Evolutionary conservation across 2,797 vertebrate genomes (phyloP), one percentile per base, ranked within the genome.

Genomic region (Gouania willdenowi): DNA sequence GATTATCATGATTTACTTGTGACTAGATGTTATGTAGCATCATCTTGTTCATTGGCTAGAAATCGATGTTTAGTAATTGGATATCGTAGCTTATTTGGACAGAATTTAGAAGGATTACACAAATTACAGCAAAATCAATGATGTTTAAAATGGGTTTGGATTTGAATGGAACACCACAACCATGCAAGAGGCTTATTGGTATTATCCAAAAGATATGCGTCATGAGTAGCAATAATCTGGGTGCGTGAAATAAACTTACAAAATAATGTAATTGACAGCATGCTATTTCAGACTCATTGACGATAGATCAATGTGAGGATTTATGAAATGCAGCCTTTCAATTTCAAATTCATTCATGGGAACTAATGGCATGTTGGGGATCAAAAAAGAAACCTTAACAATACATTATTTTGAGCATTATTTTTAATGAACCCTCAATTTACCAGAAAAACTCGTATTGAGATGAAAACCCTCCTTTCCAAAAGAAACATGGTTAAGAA

Each of bases 21-120:
- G n/a, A n/a, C n/a, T n/a, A n/a, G n/a, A n/a, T n/a, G n/a, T n/a
- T n/a, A n/a, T n/a, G n/a, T n/a, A n/a, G 28, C 29, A 39, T 65
- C 56, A 57, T 39, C 42, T 64, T 58, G 43, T 12, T 13, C 8
- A 8, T 18, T 28, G 13, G 38, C 27, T 47, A 26, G 14, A 52
- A 43, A 37, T 59, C 1, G 27, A 15, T 29, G 28, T 26, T 32
- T 5, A 2, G 31, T 52, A 29, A 71, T 46, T 49, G 30, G 41
- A 43, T 19, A 18, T 12, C 10, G 25, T 30, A 28, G 26, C 35
- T 24, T 49, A 22, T 46, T 35, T 20, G 41, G 23, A 40, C 16
- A 8, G 8, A n/a, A n/a, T n/a, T n/a, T 33, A 12, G 30, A 48
- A 50, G 11, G 16, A 62, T 44, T 23, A 33, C 22, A 32, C 32